Percentiles rank a stretch among this genome's conserved stretches.
These are phyloP conservation scores for Okapia johnstoni DNA, from an alignment of 2,113 vertebrate species.

Conservation along the genomic window DNA sequence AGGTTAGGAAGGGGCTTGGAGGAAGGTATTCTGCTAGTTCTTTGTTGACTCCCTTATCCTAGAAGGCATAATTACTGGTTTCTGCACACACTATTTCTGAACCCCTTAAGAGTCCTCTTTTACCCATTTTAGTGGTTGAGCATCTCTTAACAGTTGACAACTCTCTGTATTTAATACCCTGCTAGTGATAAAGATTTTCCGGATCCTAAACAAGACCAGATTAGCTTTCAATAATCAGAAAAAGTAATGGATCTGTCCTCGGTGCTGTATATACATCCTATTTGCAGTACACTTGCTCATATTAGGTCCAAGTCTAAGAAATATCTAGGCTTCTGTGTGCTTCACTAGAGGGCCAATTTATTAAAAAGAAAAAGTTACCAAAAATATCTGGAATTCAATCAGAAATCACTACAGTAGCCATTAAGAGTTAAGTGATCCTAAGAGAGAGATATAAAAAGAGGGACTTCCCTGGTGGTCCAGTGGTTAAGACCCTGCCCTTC, in stretches of 20 bases:
- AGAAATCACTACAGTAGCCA: background rate
- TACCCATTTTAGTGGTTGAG: background rate
- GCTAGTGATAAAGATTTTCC: background rate
- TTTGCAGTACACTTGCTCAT: background rate
- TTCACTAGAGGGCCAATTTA: background rate
- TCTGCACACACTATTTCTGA: background rate
- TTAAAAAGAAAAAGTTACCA: background rate
- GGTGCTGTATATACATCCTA: background rate
- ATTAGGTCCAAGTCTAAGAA: background rate
- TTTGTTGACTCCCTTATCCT: background rate
- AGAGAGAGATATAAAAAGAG: background rate
- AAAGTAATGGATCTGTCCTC: background rate
- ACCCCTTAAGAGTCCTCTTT: background rate
- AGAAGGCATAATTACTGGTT: background rate
- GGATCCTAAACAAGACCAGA: background rate
- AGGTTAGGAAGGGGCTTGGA: background rate
- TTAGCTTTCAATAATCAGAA: background rate
- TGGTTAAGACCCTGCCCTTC: background rate
- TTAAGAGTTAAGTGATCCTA: background rate
- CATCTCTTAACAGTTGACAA: background rate
- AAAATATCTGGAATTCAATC: background rate
- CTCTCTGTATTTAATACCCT: background rate
- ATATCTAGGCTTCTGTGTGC: background rate
- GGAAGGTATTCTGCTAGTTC: background rate
- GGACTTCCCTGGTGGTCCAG: background rate